phyloP scores from a whole-genome alignment of 2,113 vertebrate genomes.

The Sisor rabdophorus region DNA sequence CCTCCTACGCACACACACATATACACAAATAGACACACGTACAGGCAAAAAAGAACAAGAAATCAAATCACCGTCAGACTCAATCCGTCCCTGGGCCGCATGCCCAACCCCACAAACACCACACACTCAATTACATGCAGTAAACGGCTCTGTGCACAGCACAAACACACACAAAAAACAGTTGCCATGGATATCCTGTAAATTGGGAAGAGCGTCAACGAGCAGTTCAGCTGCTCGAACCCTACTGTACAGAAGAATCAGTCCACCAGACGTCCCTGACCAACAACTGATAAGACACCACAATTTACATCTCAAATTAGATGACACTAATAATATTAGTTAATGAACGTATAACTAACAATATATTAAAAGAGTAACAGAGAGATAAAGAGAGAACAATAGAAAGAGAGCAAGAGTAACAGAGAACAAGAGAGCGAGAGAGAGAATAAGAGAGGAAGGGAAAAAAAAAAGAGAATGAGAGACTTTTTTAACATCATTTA shows the following conservation, averaged over 20 bases:
- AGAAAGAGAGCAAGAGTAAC: not conserved
- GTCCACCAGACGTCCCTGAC: not conserved
- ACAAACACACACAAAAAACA: constrained; percentile 34
- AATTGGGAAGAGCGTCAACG: constrained; percentile 44
- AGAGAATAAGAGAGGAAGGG: not conserved
- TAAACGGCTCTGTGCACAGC: constrained; percentile 29
- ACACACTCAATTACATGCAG: constrained; percentile 38
- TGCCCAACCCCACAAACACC: constrained; percentile 21
- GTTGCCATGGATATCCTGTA: constrained; percentile 55
- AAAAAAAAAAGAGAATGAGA: too few species aligned
- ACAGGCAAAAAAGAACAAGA: constrained; percentile 46
- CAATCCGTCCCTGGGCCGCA: constrained; percentile 45
- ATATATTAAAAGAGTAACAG: not conserved
- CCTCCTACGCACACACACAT: constrained; percentile 23
- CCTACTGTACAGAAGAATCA: not conserved
- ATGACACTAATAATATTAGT: not conserved
- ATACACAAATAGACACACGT: constrained; percentile 39
- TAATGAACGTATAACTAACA: too few species aligned
- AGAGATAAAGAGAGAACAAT: not conserved
- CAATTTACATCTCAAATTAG: too few species aligned
- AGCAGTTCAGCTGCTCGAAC: constrained; percentile 31
- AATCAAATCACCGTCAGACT: constrained; percentile 55
- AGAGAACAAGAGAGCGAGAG: not conserved
- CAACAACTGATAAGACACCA: not conserved
- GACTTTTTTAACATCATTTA: too few species aligned